phyloP scores from a whole-genome alignment of 2,888 invertebrate species.

The Epicampocera succincta region DNA sequence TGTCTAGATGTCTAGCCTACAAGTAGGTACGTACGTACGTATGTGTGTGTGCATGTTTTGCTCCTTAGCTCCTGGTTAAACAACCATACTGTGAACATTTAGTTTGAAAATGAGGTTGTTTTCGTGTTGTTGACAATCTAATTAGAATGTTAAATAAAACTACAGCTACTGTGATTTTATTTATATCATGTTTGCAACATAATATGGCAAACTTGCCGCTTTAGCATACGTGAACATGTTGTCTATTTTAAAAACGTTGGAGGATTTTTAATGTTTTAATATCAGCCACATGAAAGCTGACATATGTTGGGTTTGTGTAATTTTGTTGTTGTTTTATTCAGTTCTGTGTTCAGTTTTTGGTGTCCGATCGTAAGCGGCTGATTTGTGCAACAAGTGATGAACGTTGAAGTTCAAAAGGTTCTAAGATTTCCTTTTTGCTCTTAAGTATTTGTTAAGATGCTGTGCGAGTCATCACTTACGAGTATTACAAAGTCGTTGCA shows the following conservation, averaged over 20 bases:
- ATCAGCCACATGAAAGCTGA: slow-evolving; percentile 73
- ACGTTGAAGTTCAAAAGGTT: slow-evolving; percentile 65
- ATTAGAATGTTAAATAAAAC: slow-evolving; percentile 79
- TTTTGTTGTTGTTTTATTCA: neutral
- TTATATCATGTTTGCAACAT: slow-evolving; percentile 58
- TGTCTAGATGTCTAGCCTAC: too few relatives aligned
- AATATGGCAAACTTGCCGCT: slow-evolving; percentile 33
- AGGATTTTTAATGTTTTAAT: slow-evolving; percentile 63
- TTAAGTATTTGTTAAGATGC: slow-evolving; percentile 26
- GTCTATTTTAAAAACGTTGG: slow-evolving; percentile 50
- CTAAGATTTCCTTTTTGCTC: slow-evolving; percentile 1
- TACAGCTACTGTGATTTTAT: slow-evolving; percentile 67
- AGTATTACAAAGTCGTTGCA: slow-evolving; percentile 2
- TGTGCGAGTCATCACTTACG: slow-evolving; percentile 12
- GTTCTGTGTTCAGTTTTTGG: slow-evolving; percentile 71
- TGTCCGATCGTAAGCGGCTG: slow-evolving; percentile 72
- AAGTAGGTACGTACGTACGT: too few relatives aligned
- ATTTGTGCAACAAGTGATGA: slow-evolving; percentile 69
- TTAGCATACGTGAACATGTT: slow-evolving; percentile 26
- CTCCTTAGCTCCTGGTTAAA: slow-evolving; percentile 43
- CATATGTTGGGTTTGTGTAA: slow-evolving; percentile 75
- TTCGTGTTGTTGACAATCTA: slow-evolving; percentile 77
- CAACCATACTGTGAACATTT: slow-evolving; percentile 47
- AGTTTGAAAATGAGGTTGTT: slow-evolving; percentile 69
- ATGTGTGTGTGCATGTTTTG: neutral